These are phyloP conservation scores for Hirtodrosophila histrioides DNA, from an alignment of 2,888 invertebrate species.

Conservation along the genomic window DNA sequence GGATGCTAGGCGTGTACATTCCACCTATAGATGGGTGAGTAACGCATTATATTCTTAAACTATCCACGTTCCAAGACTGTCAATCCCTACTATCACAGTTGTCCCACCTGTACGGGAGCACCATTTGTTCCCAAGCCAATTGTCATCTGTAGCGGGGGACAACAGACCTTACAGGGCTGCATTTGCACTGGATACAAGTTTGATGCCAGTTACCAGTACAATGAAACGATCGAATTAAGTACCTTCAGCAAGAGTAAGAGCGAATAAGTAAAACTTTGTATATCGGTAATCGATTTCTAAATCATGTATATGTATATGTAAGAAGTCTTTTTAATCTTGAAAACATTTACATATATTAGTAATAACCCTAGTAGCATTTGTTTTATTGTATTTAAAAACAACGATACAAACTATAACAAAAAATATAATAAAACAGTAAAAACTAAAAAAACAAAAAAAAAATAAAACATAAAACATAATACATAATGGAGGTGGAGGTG, in stretches of 20 bases:
- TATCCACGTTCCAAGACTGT: too few species aligned
- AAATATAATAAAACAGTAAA: background rate
- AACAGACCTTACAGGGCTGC: background rate
- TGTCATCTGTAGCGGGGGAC: conserved; percentile 4
- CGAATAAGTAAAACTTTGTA: background rate
- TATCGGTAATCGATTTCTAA: background rate
- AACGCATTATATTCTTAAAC: too few species aligned
- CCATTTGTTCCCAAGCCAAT: conserved; percentile 1
- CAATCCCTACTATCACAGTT: background rate
- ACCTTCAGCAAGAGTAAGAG: background rate
- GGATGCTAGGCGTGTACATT: too few species aligned
- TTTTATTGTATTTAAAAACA: background rate
- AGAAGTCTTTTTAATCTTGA: too few species aligned
- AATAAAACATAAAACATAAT: background rate
- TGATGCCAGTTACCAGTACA: too few species aligned
- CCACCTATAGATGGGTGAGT: too few species aligned
- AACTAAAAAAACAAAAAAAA: background rate
- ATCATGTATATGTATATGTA: background rate
- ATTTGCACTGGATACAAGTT: background rate
- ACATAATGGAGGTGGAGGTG: background rate
- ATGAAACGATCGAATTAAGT: too few species aligned
- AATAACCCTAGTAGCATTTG: too few species aligned
- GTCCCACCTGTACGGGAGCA: conserved; percentile 6
- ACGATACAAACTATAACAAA: background rate
- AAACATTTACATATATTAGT: too few species aligned